Evolutionary conservation across 1,140 invertebrate species (phyloP).

Genomic region (Brachionus sp.): DNA sequence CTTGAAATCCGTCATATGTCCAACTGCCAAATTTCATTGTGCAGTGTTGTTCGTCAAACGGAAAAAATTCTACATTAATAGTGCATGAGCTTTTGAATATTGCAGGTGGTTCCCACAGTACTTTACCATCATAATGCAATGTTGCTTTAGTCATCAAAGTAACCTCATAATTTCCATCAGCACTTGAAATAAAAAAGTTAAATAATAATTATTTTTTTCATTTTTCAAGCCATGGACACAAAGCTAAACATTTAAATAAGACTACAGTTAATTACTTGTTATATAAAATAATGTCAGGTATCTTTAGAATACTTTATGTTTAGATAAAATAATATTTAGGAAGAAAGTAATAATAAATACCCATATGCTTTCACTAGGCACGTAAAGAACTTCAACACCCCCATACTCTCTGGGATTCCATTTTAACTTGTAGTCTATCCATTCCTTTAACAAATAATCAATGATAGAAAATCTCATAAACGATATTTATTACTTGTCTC

Average conservation of each 20-base stretch:
- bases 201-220: background rate
- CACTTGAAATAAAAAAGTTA: slow-evolving; percentile 44
- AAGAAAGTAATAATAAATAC: slow-evolving; percentile 62
- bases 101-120: slow-evolving; percentile 90
- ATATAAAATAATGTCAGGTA: slow-evolving; percentile 95
- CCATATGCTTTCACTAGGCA: slow-evolving; percentile 98
- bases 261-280: slow-evolving; percentile 75
- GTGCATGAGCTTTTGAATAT: slow-evolving; percentile 99
- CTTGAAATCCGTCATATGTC: slow-evolving; percentile 66
- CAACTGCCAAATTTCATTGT: slow-evolving; percentile 34
- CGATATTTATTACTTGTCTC: background rate
- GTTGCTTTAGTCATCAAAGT: slow-evolving; percentile 93
- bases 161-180: slow-evolving; percentile 60
- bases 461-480: slow-evolving; percentile 57
- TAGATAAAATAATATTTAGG: background rate
- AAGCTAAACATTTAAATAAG: background rate
- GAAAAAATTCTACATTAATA: slow-evolving; percentile 97
- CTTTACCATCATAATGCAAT: slow-evolving; percentile 74
- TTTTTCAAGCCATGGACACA: background rate
- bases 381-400: slow-evolving; percentile 75
- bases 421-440: slow-evolving; percentile 93
- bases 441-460: slow-evolving; percentile 70
- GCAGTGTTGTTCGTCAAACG: slow-evolving; percentile 82
- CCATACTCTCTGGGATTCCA: slow-evolving; percentile 98
- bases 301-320: background rate